A percentile compares a stretch with the other conserved stretches of the same genome.
phyloP scores from a whole-genome alignment of 2,888 invertebrate genomes.

The Diaprepes abbreviatus region DNA sequence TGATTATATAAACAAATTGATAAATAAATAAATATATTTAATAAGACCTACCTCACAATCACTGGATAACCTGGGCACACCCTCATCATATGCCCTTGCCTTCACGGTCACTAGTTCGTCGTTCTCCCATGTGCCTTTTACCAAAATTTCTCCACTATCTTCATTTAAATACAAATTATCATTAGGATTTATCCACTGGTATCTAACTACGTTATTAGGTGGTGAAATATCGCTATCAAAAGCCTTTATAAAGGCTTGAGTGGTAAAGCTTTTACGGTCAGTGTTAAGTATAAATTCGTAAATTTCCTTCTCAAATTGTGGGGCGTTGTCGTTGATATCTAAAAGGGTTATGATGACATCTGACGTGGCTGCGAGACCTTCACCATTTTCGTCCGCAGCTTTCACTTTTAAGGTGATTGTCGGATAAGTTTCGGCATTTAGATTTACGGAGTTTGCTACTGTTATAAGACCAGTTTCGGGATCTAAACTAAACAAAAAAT shows the following conservation, averaged over 20 bases:
- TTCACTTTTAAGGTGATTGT: constrained; percentile 85
- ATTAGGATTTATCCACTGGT: constrained; percentile 84
- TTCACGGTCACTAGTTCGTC: constrained; percentile 74
- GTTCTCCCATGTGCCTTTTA: constrained; percentile 69
- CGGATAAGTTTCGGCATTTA: constrained; percentile 87
- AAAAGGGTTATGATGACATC: constrained; percentile 82
- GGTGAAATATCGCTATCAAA: constrained; percentile 85
- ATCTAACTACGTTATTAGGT: constrained; percentile 88
- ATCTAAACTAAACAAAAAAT: constrained; percentile 72
- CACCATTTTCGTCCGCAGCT: constrained; percentile 89
- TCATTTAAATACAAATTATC: constrained; percentile 80
- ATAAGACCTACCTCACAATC: constrained; percentile 81
- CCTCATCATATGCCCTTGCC: constrained; percentile 87
- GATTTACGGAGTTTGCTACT: constrained; percentile 80
- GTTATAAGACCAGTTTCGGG: constrained; percentile 84
- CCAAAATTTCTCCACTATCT: constrained; percentile 80
- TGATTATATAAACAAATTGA: too few species aligned
- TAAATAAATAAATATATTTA: too few species aligned
- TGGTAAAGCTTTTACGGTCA: constrained; percentile 80
- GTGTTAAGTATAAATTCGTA: constrained; percentile 87
- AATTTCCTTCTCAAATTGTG: constrained; percentile 82
- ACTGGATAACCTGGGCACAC: constrained; percentile 82
- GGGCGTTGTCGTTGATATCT: constrained; percentile 71
- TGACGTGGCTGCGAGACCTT: constrained; percentile 81
- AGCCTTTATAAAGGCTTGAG: constrained; percentile 81